Evolutionary conservation across 2,888 invertebrate genomes (phyloP).

Genomic region (Meghimatium bilineatum): DNA sequence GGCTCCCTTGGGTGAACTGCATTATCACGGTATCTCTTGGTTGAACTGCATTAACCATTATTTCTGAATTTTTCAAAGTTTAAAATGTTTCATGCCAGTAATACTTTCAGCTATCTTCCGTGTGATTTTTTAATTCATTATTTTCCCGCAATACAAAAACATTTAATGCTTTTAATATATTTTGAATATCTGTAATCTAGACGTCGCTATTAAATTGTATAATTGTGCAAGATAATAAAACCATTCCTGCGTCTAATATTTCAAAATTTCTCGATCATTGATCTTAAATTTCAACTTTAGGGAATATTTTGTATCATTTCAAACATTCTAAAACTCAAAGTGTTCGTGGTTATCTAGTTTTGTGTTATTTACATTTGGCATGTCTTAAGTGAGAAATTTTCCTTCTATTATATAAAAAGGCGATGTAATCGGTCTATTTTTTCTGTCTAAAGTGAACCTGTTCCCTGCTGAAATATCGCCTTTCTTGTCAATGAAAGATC

Average conservation of each 20-base stretch:
- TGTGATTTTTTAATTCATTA: too few relatives aligned
- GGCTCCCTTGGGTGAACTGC: too few relatives aligned
- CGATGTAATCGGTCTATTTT: not conserved
- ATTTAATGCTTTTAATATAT: too few relatives aligned
- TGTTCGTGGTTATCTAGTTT: not conserved
- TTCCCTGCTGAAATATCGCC: slow-evolving; percentile 5
- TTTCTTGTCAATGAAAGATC: slow-evolving; percentile 1
- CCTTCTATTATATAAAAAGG: not conserved
- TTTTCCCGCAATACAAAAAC: too few relatives aligned
- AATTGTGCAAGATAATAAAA: too few relatives aligned
- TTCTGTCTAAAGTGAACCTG: not conserved
- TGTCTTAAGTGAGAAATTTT: not conserved
- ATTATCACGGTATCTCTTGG: too few relatives aligned
- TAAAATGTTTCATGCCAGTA: too few relatives aligned
- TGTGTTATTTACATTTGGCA: not conserved
- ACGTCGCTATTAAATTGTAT: too few relatives aligned
- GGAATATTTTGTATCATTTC: not conserved
- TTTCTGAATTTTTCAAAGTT: too few relatives aligned
- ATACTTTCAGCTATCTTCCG: too few relatives aligned
- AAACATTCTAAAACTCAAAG: not conserved
- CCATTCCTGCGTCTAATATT: not conserved
- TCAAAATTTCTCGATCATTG: not conserved
- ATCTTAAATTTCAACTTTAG: not conserved
- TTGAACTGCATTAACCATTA: too few relatives aligned
- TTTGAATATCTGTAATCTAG: too few relatives aligned